Evolutionary conservation across 1,140 invertebrate species (phyloP), one percentile per base, ranked within the genome.

Genomic region (Hormaphis cornu): DNA sequence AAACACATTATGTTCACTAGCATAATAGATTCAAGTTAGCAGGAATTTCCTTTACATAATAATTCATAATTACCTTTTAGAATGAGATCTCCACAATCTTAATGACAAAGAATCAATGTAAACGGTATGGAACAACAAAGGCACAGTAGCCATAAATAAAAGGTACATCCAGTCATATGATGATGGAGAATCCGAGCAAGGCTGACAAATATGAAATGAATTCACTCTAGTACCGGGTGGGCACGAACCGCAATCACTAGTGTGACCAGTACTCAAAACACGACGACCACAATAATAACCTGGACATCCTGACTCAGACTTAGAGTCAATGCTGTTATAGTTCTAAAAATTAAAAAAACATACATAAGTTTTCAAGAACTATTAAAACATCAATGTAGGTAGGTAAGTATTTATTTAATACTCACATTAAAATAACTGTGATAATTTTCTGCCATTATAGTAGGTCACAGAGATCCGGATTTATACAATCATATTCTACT

Each of bases 141-240:
- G 87, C 42, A 94, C 74, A 8, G 95, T 76, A 1, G 86, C 89
- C 90, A 97, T 95, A 75, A 97, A 97, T 2, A 91, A 90, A 16
- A 97, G 81, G 79, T 95, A 97, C 1, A 96, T 82, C 88, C 91
- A 95, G 76, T 97, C 94, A 76, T 97, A 97, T n/a, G 93, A 83
- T 33, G 83, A 80, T 1, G 91, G 87, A 18, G 81, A 79, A 69
- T 90, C 87, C 3, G 84, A 80, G 76, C 95, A 97, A 7, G 83
- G 84, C 26, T 84, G 79, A 78, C 94, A 97, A 7, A 82, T 78
- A n/a, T 84, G 87, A 16, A 80, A 80, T 0, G 77, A 79, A 74
- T 88, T 87, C 1, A 63, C 35, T 59, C 87, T 78, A 71, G 80
- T 93, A 0, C 93, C 93, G 71, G 91, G 79, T 1, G 91, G 89